Evolutionary conservation across 64 coral and sea anemone species (phyloP), one percentile per base, ranked within the genome.

Genomic region (Pocillopora damicornis): DNA sequence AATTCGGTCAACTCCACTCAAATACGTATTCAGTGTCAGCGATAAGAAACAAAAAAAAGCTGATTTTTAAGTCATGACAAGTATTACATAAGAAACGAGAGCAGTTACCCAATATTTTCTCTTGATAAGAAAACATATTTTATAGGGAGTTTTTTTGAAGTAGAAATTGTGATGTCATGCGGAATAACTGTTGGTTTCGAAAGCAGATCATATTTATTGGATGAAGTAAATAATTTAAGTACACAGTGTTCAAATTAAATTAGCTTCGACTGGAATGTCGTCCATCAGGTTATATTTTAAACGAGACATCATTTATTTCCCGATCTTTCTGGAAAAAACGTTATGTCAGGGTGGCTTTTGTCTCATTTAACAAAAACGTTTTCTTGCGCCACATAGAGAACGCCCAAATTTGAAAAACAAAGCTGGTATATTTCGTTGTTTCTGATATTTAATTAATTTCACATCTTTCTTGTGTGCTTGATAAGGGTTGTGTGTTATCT

Each of bases 211-310:
- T 37, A 18, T 22, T 58, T 45, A 51, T 79, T 51, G 4, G 23
- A 22, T 26, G 22, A 60, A 79, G 37, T 77, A 79, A 22, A 26
- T 15, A 60, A 60, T 79, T 59, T 79, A 79, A 51, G 60, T 60
- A 56, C 57, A 16, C 60, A 26, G n/a, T 79, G 77, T 79, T 79
- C 30, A 60, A 79, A 79, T 79, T 79, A 13, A 79, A 79, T 79
- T 79, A 79, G 59, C 59, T 10, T 23, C 67, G 67, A 11, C 20
- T n/a, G n/a, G 67, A n/a, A 71, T 20, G 25, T 71, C n/a, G 67
- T 71, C 67, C 25, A n/a, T 71, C 22, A 22, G 17, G 22, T 11
- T 71, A 30, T 30, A 30, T 30, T 30, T 30, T 23, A 0, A 26
- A 71, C 20, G 12, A 20, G 14, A 9, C 64, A 11, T 11, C 9